Evolutionary conservation across 2,888 invertebrate genomes (phyloP), one percentile per base, ranked within the genome.

Genomic region (Drosophila siamana): DNA sequence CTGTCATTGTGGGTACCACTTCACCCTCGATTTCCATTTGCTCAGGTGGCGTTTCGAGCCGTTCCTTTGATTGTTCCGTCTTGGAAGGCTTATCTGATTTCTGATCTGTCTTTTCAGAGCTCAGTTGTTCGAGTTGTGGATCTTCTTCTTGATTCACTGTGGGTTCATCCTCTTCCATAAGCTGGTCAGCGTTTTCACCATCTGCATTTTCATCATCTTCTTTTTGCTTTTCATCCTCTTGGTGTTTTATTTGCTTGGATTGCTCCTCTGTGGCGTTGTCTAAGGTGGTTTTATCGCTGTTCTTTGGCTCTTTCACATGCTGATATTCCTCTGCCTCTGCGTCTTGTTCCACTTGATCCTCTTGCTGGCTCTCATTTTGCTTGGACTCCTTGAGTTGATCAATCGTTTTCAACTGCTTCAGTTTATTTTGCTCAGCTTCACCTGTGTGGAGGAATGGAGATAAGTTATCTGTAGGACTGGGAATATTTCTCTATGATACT

Each of bases 261-360:
- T 98, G 98, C 75, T 98, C 97, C 91, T 96, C 95, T 0, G 96
- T 96, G 0, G 96, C 96, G 51, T 95, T 95, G 79, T 96, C 96
- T 74, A 96, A 91, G 2, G 94, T 94, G 90, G 97, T 95, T 59
- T 95, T 93, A 88, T 96, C 95, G 71, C 94, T 94, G 64, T 95
- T 94, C 68, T 96, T 95, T 0, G 96, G 95, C 75, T 97, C 95
- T 85, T 96, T 95, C 2, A 98, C 95, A 90, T 98, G 98, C 89
- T 98, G 96, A 92, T 95, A 97, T 69, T 96, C 94, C 65, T 96
- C 95, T 2, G 92, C 90, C 9, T 93, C 92, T 15, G 94, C 92
- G 9, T 94, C 93, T 8, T 94, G 93, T 0, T 92, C 91, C 5
- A 64, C 56, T 4, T 94, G 93, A 9, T 91, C 86, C 2, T 94